These are phyloP conservation scores for Leucophora obtusa DNA, from an alignment of 2,888 invertebrate genomes.

Conservation along the genomic window DNA sequence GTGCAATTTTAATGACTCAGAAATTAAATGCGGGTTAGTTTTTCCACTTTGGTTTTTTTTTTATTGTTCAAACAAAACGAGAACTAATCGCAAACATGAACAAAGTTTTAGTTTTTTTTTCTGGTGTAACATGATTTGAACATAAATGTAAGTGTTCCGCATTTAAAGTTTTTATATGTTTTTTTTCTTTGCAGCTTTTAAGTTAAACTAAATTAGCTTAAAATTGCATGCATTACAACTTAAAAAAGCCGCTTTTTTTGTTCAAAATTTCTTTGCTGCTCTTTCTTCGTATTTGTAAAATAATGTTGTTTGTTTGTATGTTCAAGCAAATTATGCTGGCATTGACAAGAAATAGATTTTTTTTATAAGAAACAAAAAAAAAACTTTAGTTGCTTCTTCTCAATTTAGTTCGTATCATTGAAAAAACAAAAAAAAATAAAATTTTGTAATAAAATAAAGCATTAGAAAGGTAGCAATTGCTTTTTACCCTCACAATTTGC, in stretches of 20 bases:
- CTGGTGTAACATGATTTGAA: conserved; percentile 47
- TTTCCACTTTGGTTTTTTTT: conserved; percentile 16
- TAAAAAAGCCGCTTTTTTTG: conserved; percentile 9
- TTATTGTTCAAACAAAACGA: conserved; percentile 35
- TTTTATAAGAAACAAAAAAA: no score
- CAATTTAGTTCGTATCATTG: neutral
- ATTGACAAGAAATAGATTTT: conserved; percentile 68
- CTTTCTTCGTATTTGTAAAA: conserved; percentile 56
- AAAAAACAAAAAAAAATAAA: conserved; percentile 64
- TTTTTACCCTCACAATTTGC: conserved; percentile 59
- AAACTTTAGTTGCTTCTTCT: no score
- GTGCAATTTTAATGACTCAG: conserved; percentile 72
- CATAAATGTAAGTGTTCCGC: conserved; percentile 63
- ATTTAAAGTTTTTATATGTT: conserved; percentile 33
- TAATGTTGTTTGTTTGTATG: conserved; percentile 65
- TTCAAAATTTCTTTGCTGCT: neutral
- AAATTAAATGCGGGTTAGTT: conserved; percentile 74
- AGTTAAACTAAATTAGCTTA: conserved; percentile 73
- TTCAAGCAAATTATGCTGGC: conserved; percentile 75
- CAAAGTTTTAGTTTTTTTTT: conserved; percentile 24
- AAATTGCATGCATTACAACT: conserved; percentile 63
- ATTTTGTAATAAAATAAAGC: conserved; percentile 66
- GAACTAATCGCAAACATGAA: conserved; percentile 56
- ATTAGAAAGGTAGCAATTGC: conserved; percentile 75
- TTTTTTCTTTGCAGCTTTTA: conserved; percentile 31